Conservation (phyloP, 2,888 invertebrate genomes). For the Caradrina kadenii region DNA sequence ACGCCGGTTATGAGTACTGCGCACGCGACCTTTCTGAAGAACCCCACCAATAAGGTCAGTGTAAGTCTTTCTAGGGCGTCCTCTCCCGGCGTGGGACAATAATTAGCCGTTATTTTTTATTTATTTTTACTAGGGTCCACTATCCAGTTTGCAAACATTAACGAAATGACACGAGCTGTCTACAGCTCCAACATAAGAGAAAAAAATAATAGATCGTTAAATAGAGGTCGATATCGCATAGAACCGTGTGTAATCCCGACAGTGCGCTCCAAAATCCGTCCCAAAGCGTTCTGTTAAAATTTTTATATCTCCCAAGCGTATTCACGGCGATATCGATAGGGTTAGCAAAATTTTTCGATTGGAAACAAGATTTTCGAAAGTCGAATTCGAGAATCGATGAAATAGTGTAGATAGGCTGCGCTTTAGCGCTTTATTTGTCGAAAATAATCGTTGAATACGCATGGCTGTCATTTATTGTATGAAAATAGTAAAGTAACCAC, state of each 20-base stretch:
- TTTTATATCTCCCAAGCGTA: slow-evolving; percentile 52
- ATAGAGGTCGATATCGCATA: slow-evolving; percentile 54
- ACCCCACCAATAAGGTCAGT: too few species aligned
- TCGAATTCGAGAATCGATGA: too few species aligned
- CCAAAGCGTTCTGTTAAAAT: slow-evolving; percentile 53
- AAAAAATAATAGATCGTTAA: background rate
- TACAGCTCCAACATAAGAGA: background rate
- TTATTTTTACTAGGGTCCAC: too few species aligned
- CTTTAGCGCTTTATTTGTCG: too few species aligned
- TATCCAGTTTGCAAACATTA: background rate
- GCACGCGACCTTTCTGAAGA: too few species aligned
- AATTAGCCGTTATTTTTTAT: too few species aligned
- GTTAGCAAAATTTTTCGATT: slow-evolving; percentile 24
- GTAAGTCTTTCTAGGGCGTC: too few species aligned
- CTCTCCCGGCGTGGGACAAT: too few species aligned
- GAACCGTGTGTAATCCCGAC: slow-evolving; percentile 50
- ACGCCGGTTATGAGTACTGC: too few species aligned
- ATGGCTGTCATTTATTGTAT: too few species aligned
- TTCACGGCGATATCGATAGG: slow-evolving; percentile 37
- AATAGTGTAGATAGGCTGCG: too few species aligned
- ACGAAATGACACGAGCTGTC: background rate
- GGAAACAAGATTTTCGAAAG: background rate
- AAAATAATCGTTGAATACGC: too few species aligned
- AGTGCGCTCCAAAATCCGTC: slow-evolving; percentile 35
- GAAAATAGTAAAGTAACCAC: background rate